Conservation (phyloP, 2,888 invertebrate species). For the Cordilura impudica region DNA sequence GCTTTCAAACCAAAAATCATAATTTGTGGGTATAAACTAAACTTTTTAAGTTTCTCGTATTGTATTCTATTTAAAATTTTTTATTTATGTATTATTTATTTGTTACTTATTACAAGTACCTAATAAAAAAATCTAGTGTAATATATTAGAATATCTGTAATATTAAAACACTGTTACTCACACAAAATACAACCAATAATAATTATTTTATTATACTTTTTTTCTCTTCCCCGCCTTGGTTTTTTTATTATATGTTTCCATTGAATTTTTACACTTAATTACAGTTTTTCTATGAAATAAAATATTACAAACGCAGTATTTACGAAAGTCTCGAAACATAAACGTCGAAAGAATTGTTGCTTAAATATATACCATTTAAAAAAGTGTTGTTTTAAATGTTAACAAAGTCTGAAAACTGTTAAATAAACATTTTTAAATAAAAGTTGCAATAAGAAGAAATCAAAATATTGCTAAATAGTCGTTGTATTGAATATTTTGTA, state of each 20-base stretch:
- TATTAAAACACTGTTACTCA: background rate
- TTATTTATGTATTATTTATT: too few species aligned
- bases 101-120: too few species aligned
- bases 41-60: too few species aligned
- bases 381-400: background rate
- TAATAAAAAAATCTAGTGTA: too few species aligned
- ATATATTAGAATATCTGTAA: too few species aligned
- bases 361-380: slow-evolving; percentile 20
- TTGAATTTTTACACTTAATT: background rate
- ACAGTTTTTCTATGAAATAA: background rate
- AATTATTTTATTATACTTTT: slow-evolving; percentile 38
- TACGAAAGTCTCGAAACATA: slow-evolving; percentile 31
- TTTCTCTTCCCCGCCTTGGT: slow-evolving; percentile 38
- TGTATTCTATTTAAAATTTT: too few species aligned
- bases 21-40: too few species aligned
- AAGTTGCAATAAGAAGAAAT: too few species aligned
- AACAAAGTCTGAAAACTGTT: background rate
- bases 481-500: background rate
- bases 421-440: background rate
- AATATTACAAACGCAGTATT: slow-evolving; percentile 50
- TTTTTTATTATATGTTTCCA: slow-evolving; percentile 9
- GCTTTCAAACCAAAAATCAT: too few species aligned
- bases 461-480: too few species aligned
- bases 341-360: too few species aligned
- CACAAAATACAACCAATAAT: background rate